Evolutionary conservation across 92 coral and sea anemone species (phyloP).

Genomic region (Phenganax stokvisi): DNA sequence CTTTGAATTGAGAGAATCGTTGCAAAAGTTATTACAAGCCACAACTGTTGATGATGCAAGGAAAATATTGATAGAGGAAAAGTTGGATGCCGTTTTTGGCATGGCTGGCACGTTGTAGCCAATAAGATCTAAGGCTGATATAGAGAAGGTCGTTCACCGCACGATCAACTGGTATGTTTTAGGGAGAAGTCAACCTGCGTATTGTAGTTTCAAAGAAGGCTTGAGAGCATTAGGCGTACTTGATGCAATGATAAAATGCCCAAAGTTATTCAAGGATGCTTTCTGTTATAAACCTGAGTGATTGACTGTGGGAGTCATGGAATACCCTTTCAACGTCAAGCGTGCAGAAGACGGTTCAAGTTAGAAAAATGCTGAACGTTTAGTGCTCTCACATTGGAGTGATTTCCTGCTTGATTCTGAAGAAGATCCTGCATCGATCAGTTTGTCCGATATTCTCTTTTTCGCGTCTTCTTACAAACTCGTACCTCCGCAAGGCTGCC

Average conservation of each 20-base stretch:
- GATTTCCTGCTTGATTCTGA: slow-evolving; percentile 42
- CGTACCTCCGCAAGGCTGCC: slow-evolving; percentile 46
- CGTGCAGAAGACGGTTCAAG: slow-evolving; percentile 39
- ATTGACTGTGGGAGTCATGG: slow-evolving; percentile 21
- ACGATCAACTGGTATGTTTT: slow-evolving; percentile 50
- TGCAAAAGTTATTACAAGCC: slow-evolving; percentile 30
- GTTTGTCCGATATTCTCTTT: slow-evolving; percentile 42
- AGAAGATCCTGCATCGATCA: slow-evolving; percentile 36
- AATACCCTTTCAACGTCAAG: slow-evolving; percentile 19
- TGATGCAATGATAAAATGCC: slow-evolving; percentile 49
- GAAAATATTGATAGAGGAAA: slow-evolving; percentile 41
- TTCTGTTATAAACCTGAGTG: slow-evolving; percentile 40
- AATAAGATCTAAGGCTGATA: slow-evolving; percentile 32
- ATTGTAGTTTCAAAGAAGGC: slow-evolving; percentile 49
- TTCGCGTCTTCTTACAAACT: slow-evolving; percentile 46
- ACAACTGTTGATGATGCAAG: slow-evolving; percentile 38
- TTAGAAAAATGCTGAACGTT: slow-evolving; percentile 26
- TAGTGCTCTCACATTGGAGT: slow-evolving; percentile 47
- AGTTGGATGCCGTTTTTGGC: slow-evolving; percentile 46
- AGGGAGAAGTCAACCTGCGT: slow-evolving; percentile 48
- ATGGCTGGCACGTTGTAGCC: slow-evolving; percentile 48
- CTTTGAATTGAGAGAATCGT: not conserved
- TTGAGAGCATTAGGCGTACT: slow-evolving; percentile 39
- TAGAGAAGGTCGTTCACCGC: slow-evolving; percentile 35
- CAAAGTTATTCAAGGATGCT: slow-evolving; percentile 31